Percentiles rank a stretch among this genome's conserved stretches.
These are phyloP conservation scores for Labrus mixtus DNA, from an alignment of 2,113 vertebrate species.

Conservation along the genomic window DNA sequence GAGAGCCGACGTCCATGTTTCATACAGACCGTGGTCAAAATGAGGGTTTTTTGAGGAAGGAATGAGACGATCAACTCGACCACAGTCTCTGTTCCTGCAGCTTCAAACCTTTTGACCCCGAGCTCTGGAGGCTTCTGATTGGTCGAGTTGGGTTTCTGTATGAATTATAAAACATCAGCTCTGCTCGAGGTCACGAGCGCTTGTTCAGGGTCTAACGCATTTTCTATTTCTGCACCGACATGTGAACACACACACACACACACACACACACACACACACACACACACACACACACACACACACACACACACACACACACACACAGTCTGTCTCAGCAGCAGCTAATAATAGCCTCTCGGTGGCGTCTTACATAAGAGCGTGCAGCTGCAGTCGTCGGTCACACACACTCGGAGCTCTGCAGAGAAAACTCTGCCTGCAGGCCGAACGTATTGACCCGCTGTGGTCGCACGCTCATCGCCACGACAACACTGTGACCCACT, in stretches of 20 bases:
- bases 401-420: background rate
- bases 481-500: conserved; percentile 7
- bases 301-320: background rate
- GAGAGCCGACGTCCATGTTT: too few relatives aligned
- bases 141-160: background rate
- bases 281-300: too few relatives aligned
- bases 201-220: background rate
- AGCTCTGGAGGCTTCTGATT: conserved; percentile 12
- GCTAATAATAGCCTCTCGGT: conserved; percentile 63
- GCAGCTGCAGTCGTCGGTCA: conserved; percentile 46
- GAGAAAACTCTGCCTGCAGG: conserved; percentile 12
- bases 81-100: background rate
- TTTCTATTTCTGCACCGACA: conserved; percentile 24
- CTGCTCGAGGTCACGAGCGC: background rate
- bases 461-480: background rate
- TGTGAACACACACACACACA: conserved; percentile 17
- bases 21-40: too few relatives aligned
- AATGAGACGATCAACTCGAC: too few relatives aligned
- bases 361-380: conserved; percentile 50
- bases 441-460: conserved; percentile 21
- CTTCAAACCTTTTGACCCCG: background rate
- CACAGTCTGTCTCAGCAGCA: conserved; percentile 34
- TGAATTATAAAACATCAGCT: background rate
- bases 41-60: too few relatives aligned
- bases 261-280: too few relatives aligned